These are phyloP conservation scores for Aspiorhynchus laticeps DNA, from an alignment of 2,113 vertebrate genomes.

Conservation along the genomic window DNA sequence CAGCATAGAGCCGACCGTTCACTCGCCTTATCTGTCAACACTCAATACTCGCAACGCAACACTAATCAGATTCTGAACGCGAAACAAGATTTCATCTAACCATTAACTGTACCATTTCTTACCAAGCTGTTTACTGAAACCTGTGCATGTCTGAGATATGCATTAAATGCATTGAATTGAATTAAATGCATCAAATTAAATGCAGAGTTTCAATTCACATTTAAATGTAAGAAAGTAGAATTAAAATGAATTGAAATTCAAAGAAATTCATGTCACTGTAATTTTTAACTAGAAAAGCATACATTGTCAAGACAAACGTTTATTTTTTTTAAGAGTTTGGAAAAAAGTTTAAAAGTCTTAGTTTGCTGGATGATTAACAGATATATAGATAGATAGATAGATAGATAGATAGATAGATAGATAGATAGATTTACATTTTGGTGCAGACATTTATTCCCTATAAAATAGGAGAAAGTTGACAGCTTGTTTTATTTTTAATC, in stretches of 20 bases:
- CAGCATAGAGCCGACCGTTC: slow-evolving; percentile 29
- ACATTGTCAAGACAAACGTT: too few relatives aligned
- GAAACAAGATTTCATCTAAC: background rate
- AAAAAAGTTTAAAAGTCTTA: too few relatives aligned
- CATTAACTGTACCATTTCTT: background rate
- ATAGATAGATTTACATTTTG: too few relatives aligned
- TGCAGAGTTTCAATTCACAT: background rate
- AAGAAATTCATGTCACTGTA: background rate
- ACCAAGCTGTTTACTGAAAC: background rate
- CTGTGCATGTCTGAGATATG: background rate
- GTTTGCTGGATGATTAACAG: too few relatives aligned
- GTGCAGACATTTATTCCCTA: too few relatives aligned
- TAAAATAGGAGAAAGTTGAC: too few relatives aligned
- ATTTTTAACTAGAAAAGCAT: background rate
- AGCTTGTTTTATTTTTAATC: too few relatives aligned
- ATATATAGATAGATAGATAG: too few relatives aligned
- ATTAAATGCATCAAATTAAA: background rate
- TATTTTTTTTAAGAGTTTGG: too few relatives aligned
- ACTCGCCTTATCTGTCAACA: slow-evolving; percentile 21
- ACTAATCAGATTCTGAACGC: background rate
- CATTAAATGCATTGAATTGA: background rate
- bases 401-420: too few relatives aligned
- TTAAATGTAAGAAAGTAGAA: background rate
- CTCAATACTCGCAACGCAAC: background rate
- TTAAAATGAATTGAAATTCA: background rate